Percentiles rank a stretch among this genome's conserved stretches.
Conservation (phyloP, 2,888 invertebrate species). For the Lissonota sp. region DNA sequence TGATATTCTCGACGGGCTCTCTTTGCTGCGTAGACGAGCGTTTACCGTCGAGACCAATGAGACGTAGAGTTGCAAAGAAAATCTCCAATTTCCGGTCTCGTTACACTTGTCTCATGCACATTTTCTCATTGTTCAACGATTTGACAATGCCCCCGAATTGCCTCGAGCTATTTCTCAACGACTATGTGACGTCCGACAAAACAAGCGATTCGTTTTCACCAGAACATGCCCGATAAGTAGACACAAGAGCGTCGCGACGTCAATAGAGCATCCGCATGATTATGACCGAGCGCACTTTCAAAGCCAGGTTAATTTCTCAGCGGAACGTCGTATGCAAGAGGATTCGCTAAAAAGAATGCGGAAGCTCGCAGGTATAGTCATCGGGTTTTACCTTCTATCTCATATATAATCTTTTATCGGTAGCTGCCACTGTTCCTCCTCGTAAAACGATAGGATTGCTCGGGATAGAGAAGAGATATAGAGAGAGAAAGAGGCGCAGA, state of each 20-base stretch:
- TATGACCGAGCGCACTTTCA: neutral
- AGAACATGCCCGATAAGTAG: too few relatives aligned
- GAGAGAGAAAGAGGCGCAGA: neutral
- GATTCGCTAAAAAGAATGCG: slow-evolving; percentile 1
- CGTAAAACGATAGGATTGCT: slow-evolving; percentile 52
- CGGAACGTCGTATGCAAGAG: neutral
- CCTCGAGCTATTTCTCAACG: too few relatives aligned
- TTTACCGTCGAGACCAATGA: slow-evolving; percentile 50
- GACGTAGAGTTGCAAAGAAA: slow-evolving; percentile 41
- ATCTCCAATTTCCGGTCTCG: neutral
- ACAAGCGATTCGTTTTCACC: too few relatives aligned
- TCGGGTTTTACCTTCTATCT: slow-evolving; percentile 21
- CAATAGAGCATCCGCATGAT: too few relatives aligned
- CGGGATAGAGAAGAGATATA: slow-evolving; percentile 1
- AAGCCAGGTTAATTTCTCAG: slow-evolving; percentile 15
- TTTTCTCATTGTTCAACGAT: too few relatives aligned
- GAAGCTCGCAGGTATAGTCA: neutral
- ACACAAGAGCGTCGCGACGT: too few relatives aligned
- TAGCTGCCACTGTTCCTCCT: slow-evolving; percentile 9
- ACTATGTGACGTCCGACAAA: too few relatives aligned
- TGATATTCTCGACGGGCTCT: slow-evolving; percentile 17
- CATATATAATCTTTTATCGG: slow-evolving; percentile 48
- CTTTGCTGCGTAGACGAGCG: slow-evolving; percentile 16
- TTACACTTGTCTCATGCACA: neutral
- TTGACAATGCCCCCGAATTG: neutral